Percentiles rank a stretch among this genome's conserved stretches.
phyloP scores from a whole-genome alignment of 2,888 invertebrate genomes.

The Masnerella sp. region DNA sequence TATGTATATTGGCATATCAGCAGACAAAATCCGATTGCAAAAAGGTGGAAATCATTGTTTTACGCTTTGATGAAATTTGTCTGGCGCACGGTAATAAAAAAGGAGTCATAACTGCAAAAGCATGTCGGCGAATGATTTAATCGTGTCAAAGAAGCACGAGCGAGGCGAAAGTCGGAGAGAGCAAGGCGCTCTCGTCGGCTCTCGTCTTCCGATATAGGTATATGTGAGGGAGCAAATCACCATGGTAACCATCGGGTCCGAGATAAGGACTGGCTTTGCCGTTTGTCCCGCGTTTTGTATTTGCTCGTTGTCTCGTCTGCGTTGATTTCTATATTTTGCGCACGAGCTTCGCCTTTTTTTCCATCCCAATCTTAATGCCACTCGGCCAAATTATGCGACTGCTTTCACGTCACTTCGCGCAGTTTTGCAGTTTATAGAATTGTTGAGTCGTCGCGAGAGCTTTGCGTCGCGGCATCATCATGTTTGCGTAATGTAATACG shows the following conservation, averaged over 20 bases:
- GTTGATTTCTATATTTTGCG: constrained; percentile 40
- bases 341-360: neutral
- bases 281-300: constrained; percentile 48
- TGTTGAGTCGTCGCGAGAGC: no score
- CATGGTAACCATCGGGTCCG: constrained; percentile 50
- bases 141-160: constrained; percentile 49
- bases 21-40: no score
- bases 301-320: constrained; percentile 45
- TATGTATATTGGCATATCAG: no score
- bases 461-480: no score
- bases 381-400: neutral
- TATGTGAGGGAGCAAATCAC: constrained; percentile 49
- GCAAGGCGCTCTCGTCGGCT: constrained; percentile 7
- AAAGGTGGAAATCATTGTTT: no score
- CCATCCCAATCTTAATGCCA: no score
- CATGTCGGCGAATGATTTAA: constrained; percentile 51
- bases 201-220: constrained; percentile 37
- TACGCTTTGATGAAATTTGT: no score
- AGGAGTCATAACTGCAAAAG: constrained; percentile 43
- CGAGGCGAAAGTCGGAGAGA: constrained; percentile 48
- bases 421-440: no score
- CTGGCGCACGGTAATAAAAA: neutral
- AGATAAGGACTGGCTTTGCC: constrained; percentile 47
- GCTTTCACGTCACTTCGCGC: no score
- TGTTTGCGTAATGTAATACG: no score